A percentile compares a stretch with the other conserved stretches of the same genome.
These are phyloP conservation scores for Drosophila kanekoi DNA, from an alignment of 2,888 invertebrate genomes.

Conservation along the genomic window DNA sequence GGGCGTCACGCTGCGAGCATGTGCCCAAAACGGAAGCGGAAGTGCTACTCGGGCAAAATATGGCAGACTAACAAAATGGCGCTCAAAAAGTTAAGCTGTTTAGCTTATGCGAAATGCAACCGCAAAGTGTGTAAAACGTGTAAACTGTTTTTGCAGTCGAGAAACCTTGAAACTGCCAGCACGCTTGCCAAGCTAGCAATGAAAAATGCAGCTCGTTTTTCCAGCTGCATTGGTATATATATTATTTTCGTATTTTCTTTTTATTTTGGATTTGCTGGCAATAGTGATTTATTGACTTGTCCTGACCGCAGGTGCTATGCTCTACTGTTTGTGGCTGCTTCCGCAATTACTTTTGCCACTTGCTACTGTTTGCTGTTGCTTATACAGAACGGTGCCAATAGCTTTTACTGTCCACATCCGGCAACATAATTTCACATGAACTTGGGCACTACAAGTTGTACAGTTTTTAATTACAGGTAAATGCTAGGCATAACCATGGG, in stretches of 20 bases:
- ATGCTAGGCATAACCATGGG: slow-evolving; percentile 63
- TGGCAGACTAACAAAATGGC: slow-evolving; percentile 42
- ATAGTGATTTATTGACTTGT: slow-evolving; percentile 67
- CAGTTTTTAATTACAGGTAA: slow-evolving; percentile 48
- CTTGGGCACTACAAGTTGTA: slow-evolving; percentile 15
- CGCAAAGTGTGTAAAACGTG: slow-evolving; percentile 29
- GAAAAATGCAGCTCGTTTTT: slow-evolving; percentile 9
- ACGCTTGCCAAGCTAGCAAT: slow-evolving; percentile 5
- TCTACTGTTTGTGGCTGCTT: slow-evolving; percentile 38
- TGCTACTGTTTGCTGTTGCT: slow-evolving; percentile 25
- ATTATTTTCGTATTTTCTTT: neutral
- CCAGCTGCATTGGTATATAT: neutral
- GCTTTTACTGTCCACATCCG: slow-evolving; percentile 56
- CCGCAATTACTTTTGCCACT: slow-evolving; percentile 66
- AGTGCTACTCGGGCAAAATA: slow-evolving; percentile 30
- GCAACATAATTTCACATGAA: slow-evolving; percentile 59
- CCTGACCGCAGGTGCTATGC: slow-evolving; percentile 54
- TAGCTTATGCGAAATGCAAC: slow-evolving; percentile 9
- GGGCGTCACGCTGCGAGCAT: slow-evolving; percentile 7
- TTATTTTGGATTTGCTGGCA: slow-evolving; percentile 6
- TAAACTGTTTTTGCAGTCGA: slow-evolving; percentile 28
- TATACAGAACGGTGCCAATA: slow-evolving; percentile 28
- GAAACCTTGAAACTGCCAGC: slow-evolving; percentile 26
- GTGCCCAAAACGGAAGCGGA: slow-evolving; percentile 38
- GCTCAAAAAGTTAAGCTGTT: slow-evolving; percentile 43